These are phyloP conservation scores for Meteorus colon DNA, from an alignment of 2,888 invertebrate genomes.

Conservation along the genomic window DNA sequence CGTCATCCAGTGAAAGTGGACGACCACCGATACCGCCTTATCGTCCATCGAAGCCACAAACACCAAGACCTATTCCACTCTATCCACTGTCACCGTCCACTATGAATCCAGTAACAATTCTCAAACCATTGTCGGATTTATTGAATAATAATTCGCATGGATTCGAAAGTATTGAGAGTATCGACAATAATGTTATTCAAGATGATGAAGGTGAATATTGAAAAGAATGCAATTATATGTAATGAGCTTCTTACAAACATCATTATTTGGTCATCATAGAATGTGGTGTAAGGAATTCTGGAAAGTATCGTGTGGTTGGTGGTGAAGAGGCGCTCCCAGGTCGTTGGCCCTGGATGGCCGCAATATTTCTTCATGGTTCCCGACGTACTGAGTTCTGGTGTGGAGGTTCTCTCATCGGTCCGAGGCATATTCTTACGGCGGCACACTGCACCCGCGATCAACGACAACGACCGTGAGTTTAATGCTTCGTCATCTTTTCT, in stretches of 20 bases:
- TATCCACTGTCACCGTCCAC: constrained; percentile 60
- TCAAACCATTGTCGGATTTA: constrained; percentile 52
- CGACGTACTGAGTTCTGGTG: constrained; percentile 94
- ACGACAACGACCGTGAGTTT: constrained; percentile 88
- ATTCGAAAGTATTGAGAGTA: constrained; percentile 40
- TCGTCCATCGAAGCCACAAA: constrained; percentile 63
- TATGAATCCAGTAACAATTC: constrained; percentile 39
- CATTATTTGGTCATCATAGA: constrained; percentile 74
- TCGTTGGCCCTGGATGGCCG: constrained; percentile 97
- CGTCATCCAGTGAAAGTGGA: constrained; percentile 54
- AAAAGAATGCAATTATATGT: neutral
- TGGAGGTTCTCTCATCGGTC: constrained; percentile 90
- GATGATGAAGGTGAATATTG: constrained; percentile 66
- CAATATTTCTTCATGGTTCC: constrained; percentile 90
- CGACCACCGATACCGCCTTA: constrained; percentile 75
- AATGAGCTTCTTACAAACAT: constrained; percentile 1
- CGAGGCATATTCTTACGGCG: constrained; percentile 88
- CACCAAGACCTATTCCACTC: constrained; percentile 75
- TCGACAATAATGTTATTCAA: constrained; percentile 69
- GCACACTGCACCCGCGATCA: constrained; percentile 95
- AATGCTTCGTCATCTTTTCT: neutral
- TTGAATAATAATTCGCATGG: constrained; percentile 49
- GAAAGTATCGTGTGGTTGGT: constrained; percentile 92
- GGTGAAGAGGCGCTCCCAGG: constrained; percentile 89
- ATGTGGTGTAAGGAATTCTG: constrained; percentile 88